phyloP scores from a whole-genome alignment of 2,888 invertebrate species.

The Incurvaria masculella region DNA sequence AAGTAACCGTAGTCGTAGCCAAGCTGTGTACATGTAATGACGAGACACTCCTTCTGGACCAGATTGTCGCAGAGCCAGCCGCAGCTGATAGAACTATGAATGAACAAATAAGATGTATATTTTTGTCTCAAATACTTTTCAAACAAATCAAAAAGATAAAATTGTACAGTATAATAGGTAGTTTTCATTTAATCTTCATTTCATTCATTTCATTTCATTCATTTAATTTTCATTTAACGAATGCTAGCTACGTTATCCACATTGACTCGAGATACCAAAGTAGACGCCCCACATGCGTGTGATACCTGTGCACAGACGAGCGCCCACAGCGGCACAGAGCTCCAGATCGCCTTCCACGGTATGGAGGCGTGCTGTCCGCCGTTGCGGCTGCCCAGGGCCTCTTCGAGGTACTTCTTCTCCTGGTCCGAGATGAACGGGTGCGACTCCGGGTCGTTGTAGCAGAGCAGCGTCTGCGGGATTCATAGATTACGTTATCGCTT shows the following conservation, averaged over 20 bases:
- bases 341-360: conserved; percentile 70
- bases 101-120: no score
- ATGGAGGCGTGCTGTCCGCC: conserved; percentile 57
- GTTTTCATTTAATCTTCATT: no score
- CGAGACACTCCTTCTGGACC: conserved; percentile 56
- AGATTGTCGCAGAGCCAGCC: conserved; percentile 70
- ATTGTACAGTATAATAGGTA: no score
- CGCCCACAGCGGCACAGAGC: conserved; percentile 69
- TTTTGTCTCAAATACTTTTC: no score
- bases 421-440: conserved; percentile 73
- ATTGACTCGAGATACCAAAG: conserved; percentile 1
- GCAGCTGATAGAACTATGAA: conserved; percentile 59
- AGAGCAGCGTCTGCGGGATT: conserved; percentile 57
- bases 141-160: no score
- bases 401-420: conserved; percentile 64
- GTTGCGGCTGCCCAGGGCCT: conserved; percentile 58
- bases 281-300: background rate
- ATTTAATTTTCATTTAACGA: no score
- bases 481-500: no score
- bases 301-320: conserved; percentile 67
- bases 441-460: conserved; percentile 65
- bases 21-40: no score
- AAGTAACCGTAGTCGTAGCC: conserved; percentile 72
- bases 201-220: no score
- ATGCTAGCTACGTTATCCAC: no score